These are phyloP conservation scores for Alosa alosa DNA, from an alignment of 2,113 vertebrate genomes.

Conservation along the genomic window DNA sequence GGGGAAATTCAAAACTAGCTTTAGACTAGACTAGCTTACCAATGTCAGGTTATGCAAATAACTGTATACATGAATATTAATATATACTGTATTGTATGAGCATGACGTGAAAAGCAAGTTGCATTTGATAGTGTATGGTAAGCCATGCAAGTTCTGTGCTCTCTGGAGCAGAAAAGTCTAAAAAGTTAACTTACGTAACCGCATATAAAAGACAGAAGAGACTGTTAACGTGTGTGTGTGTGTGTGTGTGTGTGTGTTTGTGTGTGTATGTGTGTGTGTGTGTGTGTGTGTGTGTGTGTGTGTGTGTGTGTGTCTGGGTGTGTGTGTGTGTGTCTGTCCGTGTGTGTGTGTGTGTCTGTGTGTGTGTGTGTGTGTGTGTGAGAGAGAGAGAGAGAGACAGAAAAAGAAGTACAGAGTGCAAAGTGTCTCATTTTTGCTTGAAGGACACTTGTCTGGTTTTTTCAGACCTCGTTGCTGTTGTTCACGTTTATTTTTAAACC, in stretches of 20 bases:
- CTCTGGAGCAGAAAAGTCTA: too few relatives aligned
- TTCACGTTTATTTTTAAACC: constrained; percentile 73
- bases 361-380: background rate
- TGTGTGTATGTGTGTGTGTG: background rate
- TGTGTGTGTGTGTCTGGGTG: background rate
- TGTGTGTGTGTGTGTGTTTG: background rate
- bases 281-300: background rate
- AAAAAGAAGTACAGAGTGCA: constrained; percentile 39
- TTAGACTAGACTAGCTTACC: too few relatives aligned
- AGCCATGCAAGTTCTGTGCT: too few relatives aligned
- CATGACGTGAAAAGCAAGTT: too few relatives aligned
- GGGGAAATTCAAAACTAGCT: too few relatives aligned
- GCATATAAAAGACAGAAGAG: background rate
- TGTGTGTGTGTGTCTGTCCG: background rate
- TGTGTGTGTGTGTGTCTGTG: background rate
- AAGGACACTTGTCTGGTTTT: constrained; percentile 62
- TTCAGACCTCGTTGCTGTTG: constrained; percentile 53
- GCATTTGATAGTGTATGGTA: too few relatives aligned
- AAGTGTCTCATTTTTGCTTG: constrained; percentile 48
- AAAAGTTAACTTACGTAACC: background rate
- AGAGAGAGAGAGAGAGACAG: constrained; percentile 21
- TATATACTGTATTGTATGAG: too few relatives aligned
- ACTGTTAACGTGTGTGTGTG: background rate
- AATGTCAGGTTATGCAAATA: too few relatives aligned
- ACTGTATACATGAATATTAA: too few relatives aligned